Evolutionary conservation across 2,888 invertebrate species (phyloP).

Genomic region (Dicranocentrus wangi): DNA sequence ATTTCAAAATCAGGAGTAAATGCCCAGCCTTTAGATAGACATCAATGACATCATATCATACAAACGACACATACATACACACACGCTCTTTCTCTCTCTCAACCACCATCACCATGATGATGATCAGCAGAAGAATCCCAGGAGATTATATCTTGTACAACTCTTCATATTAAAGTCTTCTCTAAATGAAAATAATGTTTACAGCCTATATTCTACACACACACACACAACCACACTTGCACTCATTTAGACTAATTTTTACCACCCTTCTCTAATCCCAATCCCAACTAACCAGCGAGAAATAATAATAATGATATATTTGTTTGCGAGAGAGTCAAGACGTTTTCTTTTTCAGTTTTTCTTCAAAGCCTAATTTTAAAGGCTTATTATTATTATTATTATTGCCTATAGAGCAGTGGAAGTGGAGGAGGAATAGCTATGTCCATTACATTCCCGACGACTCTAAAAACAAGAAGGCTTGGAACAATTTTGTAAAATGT

Average conservation of each 20-base stretch:
- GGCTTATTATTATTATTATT: too few species aligned
- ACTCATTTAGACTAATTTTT: background rate
- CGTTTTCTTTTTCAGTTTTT: background rate
- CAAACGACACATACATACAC: background rate
- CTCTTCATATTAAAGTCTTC: background rate
- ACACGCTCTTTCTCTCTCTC: constrained; percentile 1
- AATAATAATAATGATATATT: background rate
- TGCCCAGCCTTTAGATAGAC: background rate
- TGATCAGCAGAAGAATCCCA: too few species aligned
- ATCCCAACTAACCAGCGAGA: background rate
- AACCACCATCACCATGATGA: background rate
- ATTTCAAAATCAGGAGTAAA: background rate
- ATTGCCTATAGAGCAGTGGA: too few species aligned
- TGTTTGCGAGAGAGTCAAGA: background rate
- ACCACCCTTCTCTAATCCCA: background rate
- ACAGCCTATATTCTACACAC: background rate
- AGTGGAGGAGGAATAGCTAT: too few species aligned
- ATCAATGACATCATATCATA: background rate
- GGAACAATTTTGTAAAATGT: too few species aligned
- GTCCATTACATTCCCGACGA: background rate
- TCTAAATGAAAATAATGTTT: background rate
- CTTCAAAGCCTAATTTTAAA: background rate
- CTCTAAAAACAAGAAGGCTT: background rate
- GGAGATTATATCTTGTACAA: background rate
- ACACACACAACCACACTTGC: background rate